A percentile compares a stretch with the other conserved stretches of the same genome.
phyloP scores from a whole-genome alignment of 2,113 vertebrate species.

The Sebastes schlegelii region DNA sequence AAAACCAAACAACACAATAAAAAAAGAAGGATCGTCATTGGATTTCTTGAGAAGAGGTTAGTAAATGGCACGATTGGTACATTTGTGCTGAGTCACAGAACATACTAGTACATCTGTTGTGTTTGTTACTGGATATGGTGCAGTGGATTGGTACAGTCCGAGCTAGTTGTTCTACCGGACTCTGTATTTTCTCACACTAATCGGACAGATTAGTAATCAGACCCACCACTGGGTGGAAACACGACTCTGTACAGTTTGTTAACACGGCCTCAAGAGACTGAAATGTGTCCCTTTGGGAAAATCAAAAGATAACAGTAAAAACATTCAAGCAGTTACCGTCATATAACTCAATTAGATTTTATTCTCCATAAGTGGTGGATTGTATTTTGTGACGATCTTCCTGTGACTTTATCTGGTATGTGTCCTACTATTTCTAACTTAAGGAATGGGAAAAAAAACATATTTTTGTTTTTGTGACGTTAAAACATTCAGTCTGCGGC shows the following conservation, averaged over 20 bases:
- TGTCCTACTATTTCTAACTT: neutral
- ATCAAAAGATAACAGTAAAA: neutral
- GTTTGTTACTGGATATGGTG: too few relatives aligned
- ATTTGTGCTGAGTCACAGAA: neutral
- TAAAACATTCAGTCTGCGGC: neutral
- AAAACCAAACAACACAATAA: too few relatives aligned
- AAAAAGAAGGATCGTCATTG: neutral
- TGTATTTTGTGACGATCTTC: neutral
- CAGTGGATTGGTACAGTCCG: too few relatives aligned
- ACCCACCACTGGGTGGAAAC: neutral
- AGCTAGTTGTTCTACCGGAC: too few relatives aligned
- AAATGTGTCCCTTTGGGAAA: neutral
- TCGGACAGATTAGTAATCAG: too few relatives aligned
- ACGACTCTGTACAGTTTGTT: neutral
- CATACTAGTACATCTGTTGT: neutral
- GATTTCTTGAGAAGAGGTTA: neutral
- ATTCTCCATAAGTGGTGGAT: neutral
- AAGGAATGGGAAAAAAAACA: too few relatives aligned
- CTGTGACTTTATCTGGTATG: neutral
- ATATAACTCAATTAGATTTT: neutral
- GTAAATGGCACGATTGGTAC: neutral
- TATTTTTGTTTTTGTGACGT: neutral
- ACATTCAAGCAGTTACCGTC: neutral
- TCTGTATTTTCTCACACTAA: slow-evolving; percentile 33
- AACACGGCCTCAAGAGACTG: neutral